Conservation (phyloP, 2,113 vertebrate genomes). For the Chloroceryle aenea region DNA sequence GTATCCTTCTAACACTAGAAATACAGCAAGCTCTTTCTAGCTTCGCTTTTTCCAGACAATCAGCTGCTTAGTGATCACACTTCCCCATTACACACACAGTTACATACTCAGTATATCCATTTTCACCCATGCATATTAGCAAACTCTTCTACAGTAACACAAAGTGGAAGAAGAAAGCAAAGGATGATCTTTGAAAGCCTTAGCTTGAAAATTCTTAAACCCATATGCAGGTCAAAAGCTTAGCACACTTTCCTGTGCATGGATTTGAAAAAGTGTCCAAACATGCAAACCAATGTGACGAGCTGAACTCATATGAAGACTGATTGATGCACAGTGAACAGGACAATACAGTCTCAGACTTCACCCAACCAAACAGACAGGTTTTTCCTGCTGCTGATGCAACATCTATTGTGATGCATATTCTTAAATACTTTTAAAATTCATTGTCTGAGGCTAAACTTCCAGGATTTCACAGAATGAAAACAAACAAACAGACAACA, state of each 20-base stretch:
- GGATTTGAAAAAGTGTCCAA: background rate
- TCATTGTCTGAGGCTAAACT: background rate
- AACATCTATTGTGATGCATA: background rate
- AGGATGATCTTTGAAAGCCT: background rate
- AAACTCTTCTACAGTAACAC: background rate
- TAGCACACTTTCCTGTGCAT: too few relatives aligned
- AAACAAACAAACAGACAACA: background rate
- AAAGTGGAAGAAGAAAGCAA: background rate
- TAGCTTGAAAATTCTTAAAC: background rate
- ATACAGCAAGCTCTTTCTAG: background rate
- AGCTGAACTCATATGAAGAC: background rate
- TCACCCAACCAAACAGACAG: background rate
- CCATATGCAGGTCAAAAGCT: background rate
- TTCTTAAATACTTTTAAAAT: background rate
- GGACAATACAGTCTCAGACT: fast-evolving
- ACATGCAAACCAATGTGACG: too few relatives aligned
- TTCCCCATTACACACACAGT: background rate
- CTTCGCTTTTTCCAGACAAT: background rate
- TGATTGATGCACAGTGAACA: background rate
- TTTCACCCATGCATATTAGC: background rate
- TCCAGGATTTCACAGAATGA: background rate
- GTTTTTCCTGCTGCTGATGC: too few relatives aligned
- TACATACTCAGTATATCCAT: background rate
- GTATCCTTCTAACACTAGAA: background rate
- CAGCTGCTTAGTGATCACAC: background rate